Percentiles rank a stretch among this genome's conserved stretches.
These are phyloP conservation scores for Dasypus novemcinctus DNA, from an alignment of 2,113 vertebrate species.

Conservation along the genomic window DNA sequence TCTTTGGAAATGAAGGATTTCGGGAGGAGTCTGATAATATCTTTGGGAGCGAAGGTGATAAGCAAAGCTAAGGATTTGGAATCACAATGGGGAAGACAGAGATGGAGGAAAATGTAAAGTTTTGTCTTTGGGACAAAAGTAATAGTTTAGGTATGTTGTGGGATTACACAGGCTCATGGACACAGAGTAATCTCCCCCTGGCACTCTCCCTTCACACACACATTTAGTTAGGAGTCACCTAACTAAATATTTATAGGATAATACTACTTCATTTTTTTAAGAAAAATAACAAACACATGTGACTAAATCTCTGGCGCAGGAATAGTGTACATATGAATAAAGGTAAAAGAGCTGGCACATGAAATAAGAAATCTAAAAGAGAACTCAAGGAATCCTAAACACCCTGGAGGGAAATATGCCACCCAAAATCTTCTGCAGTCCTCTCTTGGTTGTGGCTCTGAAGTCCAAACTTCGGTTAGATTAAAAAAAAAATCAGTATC, in stretches of 20 bases:
- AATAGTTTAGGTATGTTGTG: neutral
- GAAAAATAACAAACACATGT: too few species aligned
- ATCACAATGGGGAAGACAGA: neutral
- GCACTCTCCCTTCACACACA: neutral
- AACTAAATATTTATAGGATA: too few species aligned
- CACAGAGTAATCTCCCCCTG: too few species aligned
- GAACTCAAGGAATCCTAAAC: too few species aligned
- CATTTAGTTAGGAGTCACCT: too few species aligned
- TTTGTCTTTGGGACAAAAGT: neutral
- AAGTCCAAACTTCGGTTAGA: neutral
- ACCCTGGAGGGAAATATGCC: neutral
- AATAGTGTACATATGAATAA: rapidly evolving
- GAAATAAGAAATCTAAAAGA: neutral
- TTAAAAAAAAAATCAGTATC: neutral
- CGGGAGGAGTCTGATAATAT: neutral
- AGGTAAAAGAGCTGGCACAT: rapidly evolving
- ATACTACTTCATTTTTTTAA: neutral
- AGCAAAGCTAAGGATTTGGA: neutral
- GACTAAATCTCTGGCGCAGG: too few species aligned
- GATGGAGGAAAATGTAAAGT: too few species aligned
- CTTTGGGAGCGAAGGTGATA: neutral
- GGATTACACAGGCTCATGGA: neutral
- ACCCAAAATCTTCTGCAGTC: neutral
- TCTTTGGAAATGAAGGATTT: neutral
- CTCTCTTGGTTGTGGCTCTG: neutral